Evolutionary conservation across 2,113 vertebrate genomes (phyloP), one percentile per base, ranked within the genome.

Genomic region (Aspiorhynchus laticeps): DNA sequence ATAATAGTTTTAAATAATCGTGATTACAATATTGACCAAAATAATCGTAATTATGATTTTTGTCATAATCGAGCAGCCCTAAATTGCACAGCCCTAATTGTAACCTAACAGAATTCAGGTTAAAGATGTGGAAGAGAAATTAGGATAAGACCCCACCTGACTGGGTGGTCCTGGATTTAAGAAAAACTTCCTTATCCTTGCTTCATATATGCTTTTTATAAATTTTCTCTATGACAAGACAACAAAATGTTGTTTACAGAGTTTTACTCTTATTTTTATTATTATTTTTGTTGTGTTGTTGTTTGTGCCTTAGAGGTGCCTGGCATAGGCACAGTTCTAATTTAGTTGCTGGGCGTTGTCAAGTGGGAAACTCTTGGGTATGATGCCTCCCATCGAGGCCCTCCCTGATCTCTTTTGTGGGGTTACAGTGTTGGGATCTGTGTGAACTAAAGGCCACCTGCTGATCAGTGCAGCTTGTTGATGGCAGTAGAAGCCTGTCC

Each of bases 281-380:
- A 5, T 28, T 46, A 73, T 15, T 88, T 1, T 1, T 5, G 0
- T 7, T 12, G 83, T 8, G 38, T 41, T 10, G 48, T 82, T n/a
- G 7, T 86, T 86, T 88, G 67, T 89, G 80, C 78, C 48, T 67
- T 9, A 17, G 84, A 83, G n/a, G 69, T 85, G 78, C 56, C 33
- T 86, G 87, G 43, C 85, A 80, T 76, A 85, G 59, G 33, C 26
- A 51, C 15, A 10, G 89, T 78, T 91, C 92, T 88, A 82, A 92
- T 93, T 90, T 92, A 90, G 89, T 51, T 89, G 87, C 86, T 33
- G 43, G 89, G 88, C 84, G 17, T 46, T 10, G 82, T 84, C 86
- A 87, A 83, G 26, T 48, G 69, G 85, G 86, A 71, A 88, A 87
- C 88, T 90, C 87, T 88, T 80, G 56, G 85, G 61, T 56, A 74